A percentile compares a stretch with the other conserved stretches of the same genome.
Conservation (phyloP, 1,140 invertebrate genomes). For the Leptoteleia sp. region DNA sequence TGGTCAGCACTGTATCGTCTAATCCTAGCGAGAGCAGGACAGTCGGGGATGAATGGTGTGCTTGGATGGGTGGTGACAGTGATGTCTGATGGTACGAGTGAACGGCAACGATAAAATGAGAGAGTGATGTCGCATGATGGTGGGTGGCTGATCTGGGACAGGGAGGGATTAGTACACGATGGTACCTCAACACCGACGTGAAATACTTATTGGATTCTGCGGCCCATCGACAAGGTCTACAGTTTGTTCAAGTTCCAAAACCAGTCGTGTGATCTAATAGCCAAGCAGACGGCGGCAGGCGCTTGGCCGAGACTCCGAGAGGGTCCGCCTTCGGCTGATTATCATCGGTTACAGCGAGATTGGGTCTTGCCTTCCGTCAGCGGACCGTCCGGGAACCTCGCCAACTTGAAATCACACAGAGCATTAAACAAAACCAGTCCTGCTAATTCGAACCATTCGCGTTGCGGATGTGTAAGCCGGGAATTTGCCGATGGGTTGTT, state of each 20-base stretch:
- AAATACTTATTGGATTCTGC: background rate
- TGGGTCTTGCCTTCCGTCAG: background rate
- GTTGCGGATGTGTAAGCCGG: conserved; percentile 38
- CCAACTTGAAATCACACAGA: conserved; percentile 41
- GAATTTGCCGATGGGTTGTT: conserved; percentile 31
- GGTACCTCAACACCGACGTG: conserved; percentile 28
- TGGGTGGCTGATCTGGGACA: conserved; percentile 9
- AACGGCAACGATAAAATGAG: background rate
- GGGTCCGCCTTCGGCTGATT: background rate
- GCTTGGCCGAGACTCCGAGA: conserved; percentile 18
- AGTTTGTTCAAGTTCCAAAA: conserved; percentile 25
- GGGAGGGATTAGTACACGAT: conserved; percentile 6
- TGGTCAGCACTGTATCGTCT: conserved; percentile 54
- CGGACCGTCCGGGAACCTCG: conserved; percentile 13
- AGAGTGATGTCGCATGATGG: no score
- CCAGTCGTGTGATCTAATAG: conserved; percentile 45
- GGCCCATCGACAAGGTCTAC: conserved; percentile 57
- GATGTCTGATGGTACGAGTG: conserved; percentile 2
- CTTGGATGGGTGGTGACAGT: conserved; percentile 21
- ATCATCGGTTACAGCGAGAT: background rate
- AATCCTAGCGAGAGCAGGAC: conserved; percentile 73
- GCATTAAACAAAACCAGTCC: conserved; percentile 35
- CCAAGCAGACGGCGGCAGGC: conserved; percentile 46
- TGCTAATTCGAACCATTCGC: conserved; percentile 40
- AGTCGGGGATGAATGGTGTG: conserved; percentile 23